Evolutionary conservation across 1,140 invertebrate species (phyloP), one percentile per base, ranked within the genome.

Genomic region (Drosophila nigromelanica): DNA sequence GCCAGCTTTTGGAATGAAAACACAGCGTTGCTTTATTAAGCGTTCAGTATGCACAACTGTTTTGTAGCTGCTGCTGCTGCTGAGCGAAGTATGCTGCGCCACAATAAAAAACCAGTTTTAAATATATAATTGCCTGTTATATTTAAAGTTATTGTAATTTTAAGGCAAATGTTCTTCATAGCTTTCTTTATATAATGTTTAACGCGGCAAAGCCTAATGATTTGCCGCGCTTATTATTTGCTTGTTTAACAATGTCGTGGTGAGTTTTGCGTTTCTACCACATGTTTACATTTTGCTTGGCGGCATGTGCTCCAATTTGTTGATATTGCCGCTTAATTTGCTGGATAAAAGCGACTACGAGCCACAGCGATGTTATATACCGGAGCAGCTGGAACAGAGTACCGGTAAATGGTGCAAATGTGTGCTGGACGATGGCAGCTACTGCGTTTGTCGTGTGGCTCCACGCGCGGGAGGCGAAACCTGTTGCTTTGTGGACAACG

Each of bases 401-500:
- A 62, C 54, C 5, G 33, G 18, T 1, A 7, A 35, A 35, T 91
- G 82, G 86, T 63, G 51, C 11, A 89, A 76, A 48, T 90, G 85
- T 50, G 27, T 18, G 5, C 47, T 90, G 2, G 18, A 71, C 8
- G 61, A 78, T 37, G 67, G 51, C 47, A 76, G 54, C 27, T 82
- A 48, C 56, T 48, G 69, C 10, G 21, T 91, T 27, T 87, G 82
- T 27, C 69, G 76, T 21, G 55, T 87, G 30, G 37, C 21, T 24
- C 27, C 47, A 11, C 75, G 82, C n/a, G 40, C 35, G 1, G 71
- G 63, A 10, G 73, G 51, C 11, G 73, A 78, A 39, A 77, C 66
- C 30, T 89, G 85, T 75, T 78, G 78, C 66, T 76, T 91, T 42
- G 12, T 87, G 21, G 90, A 91, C 18, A 45, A 51, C n/a, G n/a